Evolutionary conservation across 1,140 invertebrate genomes (phyloP), one percentile per base, ranked within the genome.

Genomic region (Trichonephila clavipes): DNA sequence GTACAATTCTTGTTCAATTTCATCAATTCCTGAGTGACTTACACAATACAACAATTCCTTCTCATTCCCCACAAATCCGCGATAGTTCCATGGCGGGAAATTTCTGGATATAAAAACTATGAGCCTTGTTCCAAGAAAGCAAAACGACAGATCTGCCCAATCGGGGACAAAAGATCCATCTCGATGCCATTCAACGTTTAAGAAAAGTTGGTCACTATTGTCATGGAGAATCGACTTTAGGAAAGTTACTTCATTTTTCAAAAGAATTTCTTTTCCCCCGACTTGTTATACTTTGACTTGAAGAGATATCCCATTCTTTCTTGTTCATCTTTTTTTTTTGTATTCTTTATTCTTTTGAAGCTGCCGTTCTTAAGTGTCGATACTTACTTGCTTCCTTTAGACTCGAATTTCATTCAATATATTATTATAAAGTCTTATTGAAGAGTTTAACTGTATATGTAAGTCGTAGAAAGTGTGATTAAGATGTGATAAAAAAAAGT

Each of bases 231-330:
- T 89, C 88, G 88, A 89, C 88, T 89, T 89, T 72, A 72, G n/a
- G 44, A 72, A 89, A 89, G 88, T 89, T 89, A 89, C 88, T 89
- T 58, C 62, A 89, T 89, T 89, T 89, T 89, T 89, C 88, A 89
- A 69, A 89, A 89, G 66, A 89, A 89, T 62, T 89, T 72, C 62
- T 72, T 72, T 88, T 87, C 61, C 59, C 28, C 51, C 66, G 28
- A 51, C 88, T 89, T 89, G 62, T 89, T 89, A 89, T 89, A 69
- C 62, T 12, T 24, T 21, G 66, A 72, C 88, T 58, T 51, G 88
- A 72, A 72, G 88, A 69, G 88, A 89, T 89, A 69, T 69, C 88
- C 40, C 44, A 44, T 51, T 72, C 51, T 59, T 69, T 87, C 34
- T 28, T 24, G 18, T 40, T 69, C 24, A 28, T 28, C 28, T 28